phyloP scores from a whole-genome alignment of 2,888 invertebrate species.

The Thymelicus sylvestris region DNA sequence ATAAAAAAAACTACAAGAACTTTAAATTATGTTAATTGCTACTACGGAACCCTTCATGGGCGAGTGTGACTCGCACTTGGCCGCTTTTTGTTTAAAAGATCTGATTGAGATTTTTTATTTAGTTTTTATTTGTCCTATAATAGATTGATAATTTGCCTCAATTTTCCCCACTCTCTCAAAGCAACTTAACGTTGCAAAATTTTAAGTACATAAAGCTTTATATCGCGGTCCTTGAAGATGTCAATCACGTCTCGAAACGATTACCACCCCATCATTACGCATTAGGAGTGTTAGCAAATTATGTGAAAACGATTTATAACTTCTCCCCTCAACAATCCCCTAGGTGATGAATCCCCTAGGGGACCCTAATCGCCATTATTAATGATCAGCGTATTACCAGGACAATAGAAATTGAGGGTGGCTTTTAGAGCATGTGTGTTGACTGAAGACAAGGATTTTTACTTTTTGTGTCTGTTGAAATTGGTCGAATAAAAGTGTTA shows the following conservation, averaged over 20 bases:
- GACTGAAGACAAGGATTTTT: neutral
- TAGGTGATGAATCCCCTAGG: neutral
- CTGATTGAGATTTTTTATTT: too few relatives aligned
- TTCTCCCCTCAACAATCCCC: slow-evolving; percentile 18
- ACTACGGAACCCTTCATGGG: too few relatives aligned
- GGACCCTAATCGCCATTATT: slow-evolving; percentile 34
- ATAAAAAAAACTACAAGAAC: too few relatives aligned
- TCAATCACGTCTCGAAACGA: neutral
- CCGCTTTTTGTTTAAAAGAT: too few relatives aligned
- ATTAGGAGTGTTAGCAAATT: slow-evolving; percentile 14
- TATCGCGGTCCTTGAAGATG: neutral
- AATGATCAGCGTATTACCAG: slow-evolving; percentile 23
- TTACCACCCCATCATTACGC: slow-evolving; percentile 14
- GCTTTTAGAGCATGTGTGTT: neutral
- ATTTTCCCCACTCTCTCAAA: too few relatives aligned
- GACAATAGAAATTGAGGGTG: slow-evolving; percentile 28
- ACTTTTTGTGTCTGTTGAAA: neutral
- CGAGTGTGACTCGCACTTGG: too few relatives aligned
- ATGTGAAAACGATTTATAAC: slow-evolving; percentile 8
- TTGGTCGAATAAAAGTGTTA: too few relatives aligned
- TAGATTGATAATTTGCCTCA: too few relatives aligned
- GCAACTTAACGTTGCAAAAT: too few relatives aligned
- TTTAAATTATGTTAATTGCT: too few relatives aligned
- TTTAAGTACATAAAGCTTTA: too few relatives aligned
- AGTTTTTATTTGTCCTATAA: too few relatives aligned